Conservation (phyloP, 1,140 invertebrate species). For the Temnothorax nylanderi region DNA sequence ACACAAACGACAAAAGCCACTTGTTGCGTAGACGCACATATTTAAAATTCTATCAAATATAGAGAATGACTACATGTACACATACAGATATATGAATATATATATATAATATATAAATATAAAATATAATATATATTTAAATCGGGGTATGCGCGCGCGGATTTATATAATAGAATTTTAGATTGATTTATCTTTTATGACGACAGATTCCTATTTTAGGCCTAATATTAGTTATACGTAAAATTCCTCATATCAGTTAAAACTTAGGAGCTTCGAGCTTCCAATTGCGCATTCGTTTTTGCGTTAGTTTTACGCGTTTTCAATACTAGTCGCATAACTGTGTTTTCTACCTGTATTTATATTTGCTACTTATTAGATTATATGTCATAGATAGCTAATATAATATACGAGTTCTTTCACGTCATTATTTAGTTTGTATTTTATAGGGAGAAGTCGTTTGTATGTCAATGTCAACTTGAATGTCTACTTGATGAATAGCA, state of each 20-base stretch:
- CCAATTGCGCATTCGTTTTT: conserved; percentile 51
- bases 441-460: conserved; percentile 11
- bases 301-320: conserved; percentile 69
- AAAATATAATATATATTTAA: conserved; percentile 46
- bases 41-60: conserved; percentile 72
- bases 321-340: conserved; percentile 76
- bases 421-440: conserved; percentile 55
- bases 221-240: conserved; percentile 66
- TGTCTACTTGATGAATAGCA: not conserved
- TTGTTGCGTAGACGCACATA: conserved; percentile 75
- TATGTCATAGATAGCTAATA: conserved; percentile 32
- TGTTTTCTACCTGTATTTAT: conserved; percentile 68
- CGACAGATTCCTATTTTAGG: conserved; percentile 74
- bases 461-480: not conserved
- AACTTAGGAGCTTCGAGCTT: conserved; percentile 50
- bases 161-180: conserved; percentile 57
- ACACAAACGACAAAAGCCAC: conserved; percentile 69
- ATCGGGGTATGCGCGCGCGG: not conserved
- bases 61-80: conserved; percentile 62
- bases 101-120: conserved; percentile 53
- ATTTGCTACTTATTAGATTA: conserved; percentile 44
- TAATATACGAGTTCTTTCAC: not conserved
- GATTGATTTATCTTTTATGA: conserved; percentile 69
- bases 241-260: conserved; percentile 51
- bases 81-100: conserved; percentile 50